Conservation (phyloP, 2,113 vertebrate genomes). For the Hyperoodon ampullatus region DNA sequence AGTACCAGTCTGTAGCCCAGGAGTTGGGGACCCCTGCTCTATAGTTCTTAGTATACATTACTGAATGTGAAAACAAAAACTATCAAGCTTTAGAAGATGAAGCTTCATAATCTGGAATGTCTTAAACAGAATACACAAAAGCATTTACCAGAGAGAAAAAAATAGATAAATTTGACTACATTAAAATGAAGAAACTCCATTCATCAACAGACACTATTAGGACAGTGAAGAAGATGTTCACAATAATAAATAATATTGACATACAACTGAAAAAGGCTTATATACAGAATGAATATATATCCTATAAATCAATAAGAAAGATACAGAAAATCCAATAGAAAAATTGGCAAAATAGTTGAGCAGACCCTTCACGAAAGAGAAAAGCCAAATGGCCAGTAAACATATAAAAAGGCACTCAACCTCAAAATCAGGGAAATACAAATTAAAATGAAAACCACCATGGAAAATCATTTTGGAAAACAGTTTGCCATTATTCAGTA, state of each 20-base stretch:
- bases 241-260: not conserved
- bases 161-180: not conserved
- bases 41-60: not conserved
- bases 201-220: not conserved
- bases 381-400: not conserved
- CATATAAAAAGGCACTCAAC: not conserved
- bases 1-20: not conserved
- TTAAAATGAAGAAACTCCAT: not conserved
- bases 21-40: not conserved
- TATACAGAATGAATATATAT: not conserved
- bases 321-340: not conserved
- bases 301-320: not conserved
- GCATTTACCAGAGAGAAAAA: not conserved
- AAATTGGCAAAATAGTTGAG: not conserved
- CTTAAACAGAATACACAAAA: not conserved
- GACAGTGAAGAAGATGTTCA: not conserved
- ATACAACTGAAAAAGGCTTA: not conserved
- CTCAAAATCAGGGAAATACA: not conserved
- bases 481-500: not conserved
- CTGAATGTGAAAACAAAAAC: not conserved
- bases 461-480: not conserved
- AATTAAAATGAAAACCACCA: not conserved
- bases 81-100: not conserved
- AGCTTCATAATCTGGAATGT: not conserved
- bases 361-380: not conserved